A percentile compares a stretch with the other conserved stretches of the same genome.
phyloP scores from a whole-genome alignment of 2,797 vertebrate species.

The Pristis pectinata region DNA sequence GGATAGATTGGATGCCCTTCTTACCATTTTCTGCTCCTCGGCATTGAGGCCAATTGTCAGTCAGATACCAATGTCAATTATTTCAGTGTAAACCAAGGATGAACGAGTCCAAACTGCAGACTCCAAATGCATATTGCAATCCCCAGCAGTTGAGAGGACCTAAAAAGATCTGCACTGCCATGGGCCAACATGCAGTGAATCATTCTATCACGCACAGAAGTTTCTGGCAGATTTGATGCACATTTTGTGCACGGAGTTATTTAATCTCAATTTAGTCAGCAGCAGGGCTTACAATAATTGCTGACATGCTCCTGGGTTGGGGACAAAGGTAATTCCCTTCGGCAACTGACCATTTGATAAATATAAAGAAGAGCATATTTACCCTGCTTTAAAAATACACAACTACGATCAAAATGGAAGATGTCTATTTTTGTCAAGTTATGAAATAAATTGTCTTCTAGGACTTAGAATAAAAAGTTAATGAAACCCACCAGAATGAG shows the following conservation, averaged over 20 bases:
- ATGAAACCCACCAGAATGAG: too few species aligned
- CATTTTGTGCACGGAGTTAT: background rate
- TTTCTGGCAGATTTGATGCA: background rate
- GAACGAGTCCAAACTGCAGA: background rate
- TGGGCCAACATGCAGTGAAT: background rate
- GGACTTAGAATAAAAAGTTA: too few species aligned
- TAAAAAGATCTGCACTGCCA: background rate
- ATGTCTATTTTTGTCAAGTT: background rate
- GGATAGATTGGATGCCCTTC: too few species aligned
- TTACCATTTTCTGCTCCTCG: background rate
- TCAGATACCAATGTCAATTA: background rate
- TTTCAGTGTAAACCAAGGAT: background rate
- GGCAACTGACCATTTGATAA: background rate
- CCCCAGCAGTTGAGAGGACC: too few species aligned
- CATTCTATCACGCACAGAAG: background rate
- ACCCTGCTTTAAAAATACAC: background rate
- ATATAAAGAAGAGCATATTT: background rate
- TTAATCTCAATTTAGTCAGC: background rate
- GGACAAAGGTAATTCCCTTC: background rate
- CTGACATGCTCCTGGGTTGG: too few species aligned
- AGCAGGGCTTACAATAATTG: background rate
- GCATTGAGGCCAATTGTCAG: background rate
- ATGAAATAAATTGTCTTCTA: background rate
- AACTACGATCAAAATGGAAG: background rate
- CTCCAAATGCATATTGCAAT: background rate